Evolutionary conservation across 2,888 invertebrate genomes (phyloP).

Genomic region (Adelphocoris suturalis): DNA sequence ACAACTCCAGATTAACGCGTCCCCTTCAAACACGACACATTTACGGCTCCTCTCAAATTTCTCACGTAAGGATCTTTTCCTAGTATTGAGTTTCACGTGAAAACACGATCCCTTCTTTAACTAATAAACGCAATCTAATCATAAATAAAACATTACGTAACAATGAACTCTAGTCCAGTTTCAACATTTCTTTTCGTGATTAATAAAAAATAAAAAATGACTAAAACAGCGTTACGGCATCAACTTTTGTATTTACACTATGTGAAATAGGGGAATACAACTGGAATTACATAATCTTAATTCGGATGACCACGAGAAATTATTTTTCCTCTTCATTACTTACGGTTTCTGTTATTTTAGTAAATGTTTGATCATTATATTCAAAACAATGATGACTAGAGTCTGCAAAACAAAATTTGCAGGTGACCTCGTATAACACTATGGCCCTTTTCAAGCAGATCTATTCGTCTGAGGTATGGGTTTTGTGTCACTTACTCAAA

Average conservation of each 20-base stretch:
- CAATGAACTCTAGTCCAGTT: slow-evolving; percentile 2
- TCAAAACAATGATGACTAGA: too few relatives aligned
- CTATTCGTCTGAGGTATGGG: too few relatives aligned
- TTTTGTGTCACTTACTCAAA: too few relatives aligned
- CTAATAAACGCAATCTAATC: slow-evolving; percentile 22
- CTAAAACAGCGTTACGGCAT: neutral
- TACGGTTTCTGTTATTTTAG: neutral
- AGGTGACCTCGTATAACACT: too few relatives aligned
- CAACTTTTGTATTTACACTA: neutral
- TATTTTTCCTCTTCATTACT: neutral
- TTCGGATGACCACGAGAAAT: neutral
- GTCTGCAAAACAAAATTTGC: too few relatives aligned
- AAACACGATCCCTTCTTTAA: neutral
- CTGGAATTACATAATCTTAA: neutral
- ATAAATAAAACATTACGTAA: slow-evolving; percentile 34
- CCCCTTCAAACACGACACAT: slow-evolving; percentile 2
- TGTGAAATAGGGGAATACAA: neutral
- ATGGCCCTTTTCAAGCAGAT: too few relatives aligned
- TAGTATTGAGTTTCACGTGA: neutral
- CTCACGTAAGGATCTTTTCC: neutral
- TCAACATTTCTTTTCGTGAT: neutral
- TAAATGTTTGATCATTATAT: too few relatives aligned
- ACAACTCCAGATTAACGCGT: neutral
- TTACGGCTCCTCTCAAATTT: neutral
- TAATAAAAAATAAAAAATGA: neutral